These are phyloP conservation scores for Holothuria glaberrima DNA, from an alignment of 35 echinoderm and acorn worm genomes.

Conservation along the genomic window DNA sequence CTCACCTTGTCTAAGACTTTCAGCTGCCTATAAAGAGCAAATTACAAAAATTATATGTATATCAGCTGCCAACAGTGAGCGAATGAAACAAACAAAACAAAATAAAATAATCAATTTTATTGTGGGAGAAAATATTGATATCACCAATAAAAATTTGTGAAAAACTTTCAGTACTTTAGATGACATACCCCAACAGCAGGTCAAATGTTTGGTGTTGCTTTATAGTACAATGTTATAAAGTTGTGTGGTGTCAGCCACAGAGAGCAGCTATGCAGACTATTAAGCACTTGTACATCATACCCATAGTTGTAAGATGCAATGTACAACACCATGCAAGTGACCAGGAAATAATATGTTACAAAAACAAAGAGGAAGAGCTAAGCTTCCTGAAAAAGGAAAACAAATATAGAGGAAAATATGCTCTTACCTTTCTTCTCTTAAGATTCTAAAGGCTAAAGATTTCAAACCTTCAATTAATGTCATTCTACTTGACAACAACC, in stretches of 20 bases:
- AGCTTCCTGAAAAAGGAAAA: not conserved
- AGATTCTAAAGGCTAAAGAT: too few relatives aligned
- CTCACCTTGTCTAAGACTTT: conserved; percentile 41
- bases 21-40: conserved; percentile 2
- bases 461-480: too few relatives aligned
- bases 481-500: too few relatives aligned
- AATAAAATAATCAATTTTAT: not conserved
- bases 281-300: too few relatives aligned
- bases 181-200: not conserved
- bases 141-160: too few relatives aligned
- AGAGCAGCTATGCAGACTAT: not conserved
- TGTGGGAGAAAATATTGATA: not conserved
- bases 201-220: not conserved
- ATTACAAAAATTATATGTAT: not conserved
- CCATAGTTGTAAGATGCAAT: too few relatives aligned
- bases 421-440: too few relatives aligned
- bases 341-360: too few relatives aligned
- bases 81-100: not conserved
- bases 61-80: conserved; percentile 6
- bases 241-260: not conserved
- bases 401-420: not conserved
- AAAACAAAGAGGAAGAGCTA: too few relatives aligned
- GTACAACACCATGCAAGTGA: too few relatives aligned
- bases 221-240: not conserved
- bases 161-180: too few relatives aligned